Conservation (phyloP, 2,888 invertebrate species). For the Stictocephala bisonia region DNA sequence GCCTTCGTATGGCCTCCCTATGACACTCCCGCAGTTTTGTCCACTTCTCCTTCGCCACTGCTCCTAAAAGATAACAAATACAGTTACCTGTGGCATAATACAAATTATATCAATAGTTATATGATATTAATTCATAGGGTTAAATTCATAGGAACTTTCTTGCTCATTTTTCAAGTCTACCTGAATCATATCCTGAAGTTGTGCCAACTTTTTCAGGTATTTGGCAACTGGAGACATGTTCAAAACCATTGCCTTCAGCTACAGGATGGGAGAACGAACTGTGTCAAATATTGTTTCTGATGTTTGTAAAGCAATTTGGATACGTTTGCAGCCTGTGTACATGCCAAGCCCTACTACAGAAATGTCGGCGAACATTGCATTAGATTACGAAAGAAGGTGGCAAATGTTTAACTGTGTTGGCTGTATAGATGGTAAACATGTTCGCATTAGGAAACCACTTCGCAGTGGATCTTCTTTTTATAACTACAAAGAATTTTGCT, state of each 20-base stretch:
- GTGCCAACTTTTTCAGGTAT: constrained; percentile 52
- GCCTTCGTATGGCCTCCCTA: constrained; percentile 53
- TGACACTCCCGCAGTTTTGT: constrained; percentile 55
- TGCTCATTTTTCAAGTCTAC: no score
- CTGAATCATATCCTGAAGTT: no score
- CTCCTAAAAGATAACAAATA: no score
- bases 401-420: constrained; percentile 59
- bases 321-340: constrained; percentile 51
- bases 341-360: constrained; percentile 54
- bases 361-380: constrained; percentile 54
- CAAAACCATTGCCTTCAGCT: constrained; percentile 52
- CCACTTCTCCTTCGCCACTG: constrained; percentile 52
- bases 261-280: constrained; percentile 54
- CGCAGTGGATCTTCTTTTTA: constrained; percentile 59
- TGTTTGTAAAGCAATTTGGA: constrained; percentile 52
- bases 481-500: constrained; percentile 60
- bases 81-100: no score
- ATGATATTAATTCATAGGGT: no score
- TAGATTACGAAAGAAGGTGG: constrained; percentile 58
- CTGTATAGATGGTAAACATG: constrained; percentile 60
- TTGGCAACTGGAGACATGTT: constrained; percentile 53
- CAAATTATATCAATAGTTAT: no score
- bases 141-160: no score
- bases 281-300: constrained; percentile 55
- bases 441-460: constrained; percentile 57